Percentiles rank a stretch among this genome's conserved stretches.
phyloP scores from a whole-genome alignment of 1,140 invertebrate species.

The Holotrichia oblita region DNA sequence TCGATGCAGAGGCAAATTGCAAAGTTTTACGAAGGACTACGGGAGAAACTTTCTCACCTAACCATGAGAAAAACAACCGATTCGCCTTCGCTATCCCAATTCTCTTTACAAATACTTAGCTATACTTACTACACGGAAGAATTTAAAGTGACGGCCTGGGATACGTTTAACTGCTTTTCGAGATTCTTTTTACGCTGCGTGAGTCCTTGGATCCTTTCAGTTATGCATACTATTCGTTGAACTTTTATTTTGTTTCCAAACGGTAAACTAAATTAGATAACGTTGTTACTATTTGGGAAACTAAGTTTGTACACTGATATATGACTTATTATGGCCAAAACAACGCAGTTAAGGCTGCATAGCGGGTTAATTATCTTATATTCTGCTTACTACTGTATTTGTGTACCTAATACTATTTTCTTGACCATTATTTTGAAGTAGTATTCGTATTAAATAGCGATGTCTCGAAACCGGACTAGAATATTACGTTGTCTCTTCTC shows the following conservation, averaged over 20 bases:
- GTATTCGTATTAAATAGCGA: no score
- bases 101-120: conserved; percentile 26
- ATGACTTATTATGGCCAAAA: no score
- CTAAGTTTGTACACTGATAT: no score
- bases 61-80: conserved; percentile 27
- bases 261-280: conserved; percentile 3
- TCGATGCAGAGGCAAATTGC: conserved; percentile 32
- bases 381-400: no score
- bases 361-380: no score
- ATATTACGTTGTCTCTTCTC: no score
- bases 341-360: no score
- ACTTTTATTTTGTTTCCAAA: conserved; percentile 6
- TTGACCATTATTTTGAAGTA: no score
- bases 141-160: conserved; percentile 28
- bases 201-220: not conserved
- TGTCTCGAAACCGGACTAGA: no score
- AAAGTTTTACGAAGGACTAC: conserved; percentile 2
- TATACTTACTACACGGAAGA: conserved; percentile 15
- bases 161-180: conserved; percentile 25
- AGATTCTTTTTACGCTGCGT: conserved; percentile 10
- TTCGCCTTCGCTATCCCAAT: conserved; percentile 16
- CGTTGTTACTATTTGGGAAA: no score
- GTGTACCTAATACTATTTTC: no score
- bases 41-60: conserved; percentile 1
- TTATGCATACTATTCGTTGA: not conserved